Conservation (phyloP, 92 coral and sea anemone species). For the Anthopleura xanthogrammica region DNA sequence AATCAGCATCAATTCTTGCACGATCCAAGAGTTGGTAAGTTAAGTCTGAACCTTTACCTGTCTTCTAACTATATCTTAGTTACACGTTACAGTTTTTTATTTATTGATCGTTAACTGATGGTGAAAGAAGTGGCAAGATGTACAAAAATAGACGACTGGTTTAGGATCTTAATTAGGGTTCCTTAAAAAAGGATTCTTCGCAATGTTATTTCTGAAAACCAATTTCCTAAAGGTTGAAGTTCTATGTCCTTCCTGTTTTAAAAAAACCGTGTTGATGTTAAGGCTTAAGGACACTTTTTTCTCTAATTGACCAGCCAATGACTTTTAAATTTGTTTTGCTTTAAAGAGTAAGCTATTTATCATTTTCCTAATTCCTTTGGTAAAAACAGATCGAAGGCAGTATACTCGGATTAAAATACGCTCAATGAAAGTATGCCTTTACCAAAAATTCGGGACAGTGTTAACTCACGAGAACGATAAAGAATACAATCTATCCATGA, state of each 20-base stretch:
- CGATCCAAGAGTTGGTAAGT: not conserved
- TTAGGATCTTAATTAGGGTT: not conserved
- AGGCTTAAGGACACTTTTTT: not conserved
- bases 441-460: not conserved
- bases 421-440: not conserved
- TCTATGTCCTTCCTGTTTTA: not conserved
- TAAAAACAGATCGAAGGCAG: not conserved
- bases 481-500: not conserved
- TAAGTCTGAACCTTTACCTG: not conserved
- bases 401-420: not conserved
- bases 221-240: not conserved
- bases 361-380: slow-evolving; percentile 2
- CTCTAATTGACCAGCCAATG: slow-evolving; percentile 3
- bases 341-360: not conserved
- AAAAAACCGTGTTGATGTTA: not conserved
- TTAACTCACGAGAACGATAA: not conserved
- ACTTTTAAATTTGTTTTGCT: not conserved
- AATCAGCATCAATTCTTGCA: not conserved
- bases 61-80: no score
- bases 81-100: not conserved
- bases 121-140: not conserved
- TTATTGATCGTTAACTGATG: not conserved
- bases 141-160: not conserved
- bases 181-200: not conserved
- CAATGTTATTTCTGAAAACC: not conserved